A percentile compares a stretch with the other conserved stretches of the same genome.
Evolutionary conservation across 2,888 invertebrate genomes (phyloP).

Genomic region (Acrobasis repandana): DNA sequence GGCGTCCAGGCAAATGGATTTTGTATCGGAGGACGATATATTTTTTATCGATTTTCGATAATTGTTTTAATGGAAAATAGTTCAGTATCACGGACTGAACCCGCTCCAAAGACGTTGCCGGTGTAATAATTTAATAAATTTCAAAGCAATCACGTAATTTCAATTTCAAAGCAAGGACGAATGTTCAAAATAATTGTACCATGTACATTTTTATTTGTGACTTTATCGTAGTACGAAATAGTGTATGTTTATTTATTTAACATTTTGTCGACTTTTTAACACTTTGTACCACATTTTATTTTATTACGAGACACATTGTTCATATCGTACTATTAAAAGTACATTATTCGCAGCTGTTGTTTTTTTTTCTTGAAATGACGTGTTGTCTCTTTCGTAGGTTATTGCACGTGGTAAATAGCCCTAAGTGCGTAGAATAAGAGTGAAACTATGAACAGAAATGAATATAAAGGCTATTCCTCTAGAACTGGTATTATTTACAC

Average conservation of each 20-base stretch:
- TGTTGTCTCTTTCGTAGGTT: constrained; percentile 23
- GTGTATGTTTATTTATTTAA: constrained; percentile 10
- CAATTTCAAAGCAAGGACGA: too few relatives aligned
- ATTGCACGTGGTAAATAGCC: constrained; percentile 55
- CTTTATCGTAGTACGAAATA: not conserved
- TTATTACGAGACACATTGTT: constrained; percentile 14
- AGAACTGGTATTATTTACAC: constrained; percentile 51
- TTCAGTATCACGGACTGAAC: too few relatives aligned
- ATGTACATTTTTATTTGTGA: not conserved
- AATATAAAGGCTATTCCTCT: constrained; percentile 81
- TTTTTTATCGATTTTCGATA: too few relatives aligned
- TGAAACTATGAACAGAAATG: constrained; percentile 70
- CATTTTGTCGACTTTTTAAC: constrained; percentile 11
- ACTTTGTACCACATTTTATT: constrained; percentile 13
- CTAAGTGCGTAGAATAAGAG: constrained; percentile 66
- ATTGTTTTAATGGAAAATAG: too few relatives aligned
- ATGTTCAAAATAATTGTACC: constrained; percentile 2
- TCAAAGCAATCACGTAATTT: constrained; percentile 13
- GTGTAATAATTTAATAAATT: constrained; percentile 14
- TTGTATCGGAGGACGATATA: too few relatives aligned
- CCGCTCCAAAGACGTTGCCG: too few relatives aligned
- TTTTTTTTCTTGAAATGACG: not conserved
- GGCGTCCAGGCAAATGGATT: too few relatives aligned
- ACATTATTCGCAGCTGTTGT: constrained; percentile 34
- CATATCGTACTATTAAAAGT: constrained; percentile 18